Conservation (phyloP, 2,797 vertebrate genomes). For the Sebastes hopkinsi region DNA sequence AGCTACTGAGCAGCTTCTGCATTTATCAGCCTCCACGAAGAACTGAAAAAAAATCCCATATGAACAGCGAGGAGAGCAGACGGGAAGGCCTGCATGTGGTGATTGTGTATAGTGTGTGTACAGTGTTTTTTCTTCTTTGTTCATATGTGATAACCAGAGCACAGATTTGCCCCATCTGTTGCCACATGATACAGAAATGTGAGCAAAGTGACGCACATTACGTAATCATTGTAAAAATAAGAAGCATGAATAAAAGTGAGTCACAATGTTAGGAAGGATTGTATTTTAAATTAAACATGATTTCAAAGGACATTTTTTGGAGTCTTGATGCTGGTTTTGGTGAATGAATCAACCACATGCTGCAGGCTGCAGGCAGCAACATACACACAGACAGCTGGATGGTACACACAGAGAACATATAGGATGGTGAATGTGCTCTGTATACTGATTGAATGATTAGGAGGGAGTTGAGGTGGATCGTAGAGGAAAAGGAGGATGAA, state of each 20-base stretch:
- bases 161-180: constrained; percentile 43
- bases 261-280: neutral
- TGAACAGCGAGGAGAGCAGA: constrained; percentile 38
- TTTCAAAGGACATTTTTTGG: neutral
- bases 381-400: neutral
- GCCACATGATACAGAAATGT: constrained; percentile 18
- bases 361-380: neutral
- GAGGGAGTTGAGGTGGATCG: neutral
- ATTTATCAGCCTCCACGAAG: constrained; percentile 21
- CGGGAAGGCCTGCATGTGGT: constrained; percentile 16
- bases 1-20: neutral
- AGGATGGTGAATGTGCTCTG: constrained; percentile 1
- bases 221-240: neutral
- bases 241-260: neutral
- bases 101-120: neutral
- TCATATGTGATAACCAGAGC: constrained; percentile 29
- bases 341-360: neutral
- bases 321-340: too few relatives aligned
- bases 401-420: neutral
- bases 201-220: constrained; percentile 3
- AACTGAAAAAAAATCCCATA: constrained; percentile 8
- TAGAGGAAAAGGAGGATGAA: neutral
- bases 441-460: constrained; percentile 19
- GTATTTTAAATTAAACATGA: neutral
- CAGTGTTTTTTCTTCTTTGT: constrained; percentile 31